These are phyloP conservation scores for Charanyca ferruginea DNA, from an alignment of 2,888 invertebrate species.

Conservation along the genomic window DNA sequence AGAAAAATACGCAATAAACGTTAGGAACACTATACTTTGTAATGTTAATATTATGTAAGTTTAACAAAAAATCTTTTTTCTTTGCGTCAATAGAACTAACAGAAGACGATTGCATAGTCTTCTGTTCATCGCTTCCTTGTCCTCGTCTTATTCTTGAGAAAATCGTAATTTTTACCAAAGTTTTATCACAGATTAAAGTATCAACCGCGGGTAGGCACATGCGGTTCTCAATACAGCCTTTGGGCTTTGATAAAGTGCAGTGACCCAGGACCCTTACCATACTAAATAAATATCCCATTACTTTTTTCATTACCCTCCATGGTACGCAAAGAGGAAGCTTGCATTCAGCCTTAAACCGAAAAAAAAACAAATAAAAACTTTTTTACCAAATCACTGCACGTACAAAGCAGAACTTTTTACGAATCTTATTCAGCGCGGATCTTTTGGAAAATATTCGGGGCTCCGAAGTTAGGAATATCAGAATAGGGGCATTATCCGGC, in stretches of 20 bases:
- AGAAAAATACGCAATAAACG: no score
- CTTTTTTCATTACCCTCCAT: not conserved
- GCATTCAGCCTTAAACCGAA: slow-evolving; percentile 17
- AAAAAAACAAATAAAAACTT: slow-evolving; percentile 40
- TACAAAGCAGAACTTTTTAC: slow-evolving; percentile 58
- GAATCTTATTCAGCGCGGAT: slow-evolving; percentile 51
- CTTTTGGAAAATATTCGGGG: slow-evolving; percentile 59
- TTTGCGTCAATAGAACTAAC: slow-evolving; percentile 16
- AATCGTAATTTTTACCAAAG: not conserved
- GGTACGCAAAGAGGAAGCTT: not conserved
- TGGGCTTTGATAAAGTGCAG: no score
- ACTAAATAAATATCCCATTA: not conserved
- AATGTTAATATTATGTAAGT: slow-evolving; percentile 2
- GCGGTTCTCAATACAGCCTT: no score
- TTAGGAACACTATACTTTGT: not conserved
- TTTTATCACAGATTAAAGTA: not conserved
- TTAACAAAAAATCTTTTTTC: not conserved
- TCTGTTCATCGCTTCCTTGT: not conserved
- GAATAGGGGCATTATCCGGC: slow-evolving; percentile 70
- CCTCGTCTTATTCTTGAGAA: slow-evolving; percentile 8
- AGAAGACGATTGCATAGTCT: not conserved
- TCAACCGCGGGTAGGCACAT: no score
- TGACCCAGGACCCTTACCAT: no score
- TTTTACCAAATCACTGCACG: slow-evolving; percentile 59
- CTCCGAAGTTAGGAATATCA: slow-evolving; percentile 62